phyloP scores from a whole-genome alignment of 2,113 vertebrate genomes.

The Actinemys pallida region DNA sequence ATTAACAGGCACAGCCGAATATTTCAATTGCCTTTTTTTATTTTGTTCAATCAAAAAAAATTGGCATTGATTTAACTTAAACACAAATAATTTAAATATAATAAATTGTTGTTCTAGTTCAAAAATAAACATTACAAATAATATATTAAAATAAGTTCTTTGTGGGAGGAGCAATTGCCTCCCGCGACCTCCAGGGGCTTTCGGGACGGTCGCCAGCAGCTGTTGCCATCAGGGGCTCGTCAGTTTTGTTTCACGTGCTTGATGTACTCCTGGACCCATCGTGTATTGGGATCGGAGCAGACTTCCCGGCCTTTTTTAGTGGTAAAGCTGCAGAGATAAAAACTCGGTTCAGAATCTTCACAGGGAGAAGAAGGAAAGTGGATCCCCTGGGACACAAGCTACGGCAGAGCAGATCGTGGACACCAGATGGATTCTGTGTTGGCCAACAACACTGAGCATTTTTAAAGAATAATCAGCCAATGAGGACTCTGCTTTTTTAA shows the following conservation, averaged over 20 bases:
- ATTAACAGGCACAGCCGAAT: background rate
- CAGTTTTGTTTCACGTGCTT: background rate
- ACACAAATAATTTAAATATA: background rate
- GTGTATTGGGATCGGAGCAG: background rate
- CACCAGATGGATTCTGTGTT: background rate
- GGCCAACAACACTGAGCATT: background rate
- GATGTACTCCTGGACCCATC: constrained; percentile 33
- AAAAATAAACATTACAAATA: background rate
- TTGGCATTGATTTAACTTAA: background rate
- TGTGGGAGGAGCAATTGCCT: background rate
- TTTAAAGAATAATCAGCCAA: background rate
- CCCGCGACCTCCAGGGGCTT: background rate
- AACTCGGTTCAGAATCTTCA: background rate
- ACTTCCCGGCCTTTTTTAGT: constrained; percentile 28
- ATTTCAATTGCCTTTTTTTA: background rate
- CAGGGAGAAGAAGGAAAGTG: background rate
- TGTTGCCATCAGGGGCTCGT: background rate
- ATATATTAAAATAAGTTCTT: background rate
- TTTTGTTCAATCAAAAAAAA: background rate
- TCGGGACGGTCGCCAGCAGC: too few species aligned
- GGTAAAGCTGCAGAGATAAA: constrained; percentile 32
- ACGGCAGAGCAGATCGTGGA: background rate
- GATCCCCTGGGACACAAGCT: background rate
- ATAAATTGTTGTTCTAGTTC: background rate
- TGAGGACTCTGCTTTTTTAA: background rate